A percentile compares a stretch with the other conserved stretches of the same genome.
Evolutionary conservation across 2,797 vertebrate genomes (phyloP).

Genomic region (Macroramphosus scolopax): DNA sequence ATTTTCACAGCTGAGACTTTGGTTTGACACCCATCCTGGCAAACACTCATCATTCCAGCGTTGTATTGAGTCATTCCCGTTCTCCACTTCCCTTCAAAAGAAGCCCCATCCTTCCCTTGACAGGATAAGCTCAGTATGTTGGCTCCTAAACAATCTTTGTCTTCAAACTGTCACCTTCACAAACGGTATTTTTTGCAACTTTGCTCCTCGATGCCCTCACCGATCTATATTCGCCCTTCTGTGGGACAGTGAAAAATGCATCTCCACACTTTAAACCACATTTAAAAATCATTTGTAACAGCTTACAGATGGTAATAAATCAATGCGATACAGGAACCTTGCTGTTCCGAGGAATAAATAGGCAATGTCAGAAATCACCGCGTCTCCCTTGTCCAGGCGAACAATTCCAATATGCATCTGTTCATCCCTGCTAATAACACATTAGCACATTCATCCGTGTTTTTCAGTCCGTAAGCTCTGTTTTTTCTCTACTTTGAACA

Average conservation of each 20-base stretch:
- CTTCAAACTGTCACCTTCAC: constrained; percentile 45
- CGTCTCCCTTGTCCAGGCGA: constrained; percentile 22
- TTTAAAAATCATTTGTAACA: constrained; percentile 44
- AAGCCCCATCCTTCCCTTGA: constrained; percentile 43
- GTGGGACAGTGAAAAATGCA: constrained; percentile 28
- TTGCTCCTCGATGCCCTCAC: constrained; percentile 14
- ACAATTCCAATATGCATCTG: constrained; percentile 34
- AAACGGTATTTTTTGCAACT: constrained; percentile 27
- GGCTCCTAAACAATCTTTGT: constrained; percentile 24
- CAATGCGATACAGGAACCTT: constrained; percentile 18
- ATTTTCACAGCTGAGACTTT: constrained; percentile 24
- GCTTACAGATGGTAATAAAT: constrained; percentile 35
- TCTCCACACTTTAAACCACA: constrained; percentile 27
- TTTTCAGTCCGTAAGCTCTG: constrained; percentile 38
- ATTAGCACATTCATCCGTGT: constrained; percentile 54
- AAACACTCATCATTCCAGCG: constrained; percentile 21
- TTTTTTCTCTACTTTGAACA: constrained; percentile 32
- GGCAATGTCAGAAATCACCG: constrained; percentile 10
- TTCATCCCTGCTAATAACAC: constrained; percentile 41
- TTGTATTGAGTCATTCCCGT: constrained; percentile 24
- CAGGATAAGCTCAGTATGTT: constrained; percentile 27
- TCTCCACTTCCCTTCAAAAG: constrained; percentile 11
- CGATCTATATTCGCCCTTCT: constrained; percentile 23
- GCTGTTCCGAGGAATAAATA: constrained; percentile 21
- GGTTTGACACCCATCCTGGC: constrained; percentile 23